Conservation (phyloP, 2,888 invertebrate species). For the Leptura quadrifasciata region DNA sequence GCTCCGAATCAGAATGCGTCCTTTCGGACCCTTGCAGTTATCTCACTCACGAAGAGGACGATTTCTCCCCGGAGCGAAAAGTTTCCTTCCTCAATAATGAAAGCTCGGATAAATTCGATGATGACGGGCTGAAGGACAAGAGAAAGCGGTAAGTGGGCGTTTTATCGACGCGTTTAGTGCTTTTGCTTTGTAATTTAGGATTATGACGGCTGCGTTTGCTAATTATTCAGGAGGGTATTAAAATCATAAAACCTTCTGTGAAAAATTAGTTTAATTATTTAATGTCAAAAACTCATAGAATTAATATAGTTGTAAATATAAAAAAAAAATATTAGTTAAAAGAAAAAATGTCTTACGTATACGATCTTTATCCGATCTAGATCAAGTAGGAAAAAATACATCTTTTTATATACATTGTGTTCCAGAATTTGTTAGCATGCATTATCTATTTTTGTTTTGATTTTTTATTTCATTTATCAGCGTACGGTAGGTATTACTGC, state of each 20-base stretch:
- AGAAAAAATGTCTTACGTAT: too few relatives aligned
- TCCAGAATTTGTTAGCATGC: too few relatives aligned
- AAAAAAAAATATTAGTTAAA: too few relatives aligned
- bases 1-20: conserved; percentile 71
- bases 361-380: too few relatives aligned
- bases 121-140: conserved; percentile 68
- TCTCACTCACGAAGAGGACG: conserved; percentile 58
- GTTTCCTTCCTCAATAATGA: conserved; percentile 75
- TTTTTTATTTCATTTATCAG: too few relatives aligned
- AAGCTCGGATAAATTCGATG: conserved; percentile 68
- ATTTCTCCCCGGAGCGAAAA: conserved; percentile 71
- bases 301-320: too few relatives aligned
- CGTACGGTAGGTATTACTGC: too few relatives aligned
- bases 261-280: too few relatives aligned
- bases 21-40: conserved; percentile 71
- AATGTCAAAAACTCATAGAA: too few relatives aligned
- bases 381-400: too few relatives aligned
- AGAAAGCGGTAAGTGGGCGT: conserved; percentile 72
- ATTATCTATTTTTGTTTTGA: too few relatives aligned
- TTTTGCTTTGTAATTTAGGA: background rate
- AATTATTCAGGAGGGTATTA: background rate
- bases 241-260: background rate
- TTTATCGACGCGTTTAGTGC: background rate
- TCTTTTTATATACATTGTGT: too few relatives aligned
- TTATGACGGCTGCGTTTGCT: background rate